Percentiles rank a stretch among this genome's conserved stretches.
phyloP scores from a whole-genome alignment of 2,797 vertebrate species.

The Coracias cyanogaster region DNA sequence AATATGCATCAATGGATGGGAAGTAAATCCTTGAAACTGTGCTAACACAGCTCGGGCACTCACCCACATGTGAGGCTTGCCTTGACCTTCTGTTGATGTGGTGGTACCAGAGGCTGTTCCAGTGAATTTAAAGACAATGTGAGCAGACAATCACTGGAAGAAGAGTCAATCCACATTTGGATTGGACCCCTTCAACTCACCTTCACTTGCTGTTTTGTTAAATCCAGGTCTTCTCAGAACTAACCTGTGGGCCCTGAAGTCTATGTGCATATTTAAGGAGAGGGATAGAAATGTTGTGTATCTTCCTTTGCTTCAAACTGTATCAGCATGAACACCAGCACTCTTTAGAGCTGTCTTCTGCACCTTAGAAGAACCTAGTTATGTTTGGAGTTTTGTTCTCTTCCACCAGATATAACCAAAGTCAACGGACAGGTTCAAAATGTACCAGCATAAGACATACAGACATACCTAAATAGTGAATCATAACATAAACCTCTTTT shows the following conservation, averaged over 20 bases:
- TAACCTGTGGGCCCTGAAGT: not conserved
- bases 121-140: not conserved
- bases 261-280: not conserved
- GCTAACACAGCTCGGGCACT: not conserved
- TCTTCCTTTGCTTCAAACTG: not conserved
- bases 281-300: not conserved
- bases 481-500: not conserved
- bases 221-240: not conserved
- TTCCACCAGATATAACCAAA: not conserved
- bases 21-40: not conserved
- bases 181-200: not conserved
- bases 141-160: not conserved
- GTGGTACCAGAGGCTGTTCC: not conserved
- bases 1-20: not conserved
- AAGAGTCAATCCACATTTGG: not conserved
- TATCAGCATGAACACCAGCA: not conserved
- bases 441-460: not conserved
- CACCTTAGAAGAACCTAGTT: not conserved
- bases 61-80: fast-evolving
- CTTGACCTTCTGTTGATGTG: fast-evolving
- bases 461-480: not conserved
- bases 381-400: not conserved
- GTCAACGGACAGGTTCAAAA: not conserved
- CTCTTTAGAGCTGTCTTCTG: not conserved
- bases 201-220: not conserved